Base-by-base conservation (phyloP, 2,888 invertebrate genomes). In the Ptilodon capucinus region DNA sequence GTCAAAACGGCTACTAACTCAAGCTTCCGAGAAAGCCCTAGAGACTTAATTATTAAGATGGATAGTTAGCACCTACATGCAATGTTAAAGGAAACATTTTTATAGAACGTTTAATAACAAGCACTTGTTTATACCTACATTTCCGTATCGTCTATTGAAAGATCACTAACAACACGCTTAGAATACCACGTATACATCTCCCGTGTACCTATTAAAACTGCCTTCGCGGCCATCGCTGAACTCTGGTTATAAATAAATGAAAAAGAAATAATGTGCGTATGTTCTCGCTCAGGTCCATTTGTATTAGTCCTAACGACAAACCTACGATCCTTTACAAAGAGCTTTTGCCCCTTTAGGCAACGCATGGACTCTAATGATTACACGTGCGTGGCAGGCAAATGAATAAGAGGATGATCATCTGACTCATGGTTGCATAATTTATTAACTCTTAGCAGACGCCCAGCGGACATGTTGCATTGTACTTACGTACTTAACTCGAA, bases 331-430 rank as follows among this genome's bases (percentile, higher is more conserved):
- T 64, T 74, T 63, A 68, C 61, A 61, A 64, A 60, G 61, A 65
- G 63, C 57, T 71, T 62, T 64, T 70, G 64, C 68, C 60, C 68
- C 66, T 71, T 64, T 55, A 64, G 64, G 65, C 71, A 53, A 62
- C 42, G 51, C 52, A 60, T 46, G 53, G 48, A 46, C 67, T 57
- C 58, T 70, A 65, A 72, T 71, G 69, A 70, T 68, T 70, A 68
- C 65, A 61, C 69, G 56, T 68, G 59, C 67, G 52, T 67, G 61
- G 63, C 67, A 61, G 60, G 55, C 67, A 68, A 70, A 73, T 73
- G 60, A 74, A 71, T 71, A 67, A 58, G 48, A 53, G 56, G 46
- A 47, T 57, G 59, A 66, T 68, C 63, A 68, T 68, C 54, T 49
- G 49, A 57, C 57, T 62, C 54, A 57, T 51, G 56, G 50, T 51